A percentile compares a stretch with the other conserved stretches of the same genome.
Conservation (phyloP, 2,113 vertebrate species). For the Dasyornis broadbenti region DNA sequence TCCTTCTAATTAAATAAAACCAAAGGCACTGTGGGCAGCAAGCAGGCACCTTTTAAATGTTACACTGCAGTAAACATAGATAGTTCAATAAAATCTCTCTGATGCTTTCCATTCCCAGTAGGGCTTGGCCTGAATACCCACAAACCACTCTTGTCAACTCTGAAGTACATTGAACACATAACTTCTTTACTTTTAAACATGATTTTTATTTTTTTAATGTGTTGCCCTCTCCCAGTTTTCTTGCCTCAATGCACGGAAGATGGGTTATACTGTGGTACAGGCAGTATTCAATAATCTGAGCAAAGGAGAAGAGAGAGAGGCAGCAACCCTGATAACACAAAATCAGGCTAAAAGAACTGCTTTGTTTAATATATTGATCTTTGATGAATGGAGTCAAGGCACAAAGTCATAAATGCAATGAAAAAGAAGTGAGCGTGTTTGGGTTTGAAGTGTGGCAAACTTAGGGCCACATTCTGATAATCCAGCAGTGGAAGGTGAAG, state of each 20-base stretch:
- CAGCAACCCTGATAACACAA: not conserved
- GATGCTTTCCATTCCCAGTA: not conserved
- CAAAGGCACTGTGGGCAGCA: not conserved
- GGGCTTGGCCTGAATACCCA: not conserved
- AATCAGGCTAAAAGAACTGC: not conserved
- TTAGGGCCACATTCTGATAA: not conserved
- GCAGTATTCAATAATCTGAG: not conserved
- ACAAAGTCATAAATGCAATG: not conserved
- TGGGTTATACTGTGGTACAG: accelerated
- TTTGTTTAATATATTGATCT: not conserved
- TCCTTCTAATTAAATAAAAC: slow-evolving; percentile 2
- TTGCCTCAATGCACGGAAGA: accelerated
- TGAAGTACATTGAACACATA: not conserved
- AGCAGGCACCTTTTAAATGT: not conserved
- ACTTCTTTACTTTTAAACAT: not conserved
- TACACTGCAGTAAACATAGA: not conserved
- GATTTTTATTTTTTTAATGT: not conserved
- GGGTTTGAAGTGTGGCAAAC: not conserved
- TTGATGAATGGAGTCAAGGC: not conserved
- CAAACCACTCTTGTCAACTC: not conserved
- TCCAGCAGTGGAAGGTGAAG: not conserved
- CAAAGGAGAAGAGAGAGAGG: not conserved
- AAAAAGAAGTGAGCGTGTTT: not conserved
- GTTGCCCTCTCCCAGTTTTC: not conserved
- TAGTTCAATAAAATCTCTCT: not conserved